Percentiles rank a stretch among this genome's conserved stretches.
phyloP scores from a whole-genome alignment of 2,113 vertebrate genomes.

The Corythornis vintsioides region DNA sequence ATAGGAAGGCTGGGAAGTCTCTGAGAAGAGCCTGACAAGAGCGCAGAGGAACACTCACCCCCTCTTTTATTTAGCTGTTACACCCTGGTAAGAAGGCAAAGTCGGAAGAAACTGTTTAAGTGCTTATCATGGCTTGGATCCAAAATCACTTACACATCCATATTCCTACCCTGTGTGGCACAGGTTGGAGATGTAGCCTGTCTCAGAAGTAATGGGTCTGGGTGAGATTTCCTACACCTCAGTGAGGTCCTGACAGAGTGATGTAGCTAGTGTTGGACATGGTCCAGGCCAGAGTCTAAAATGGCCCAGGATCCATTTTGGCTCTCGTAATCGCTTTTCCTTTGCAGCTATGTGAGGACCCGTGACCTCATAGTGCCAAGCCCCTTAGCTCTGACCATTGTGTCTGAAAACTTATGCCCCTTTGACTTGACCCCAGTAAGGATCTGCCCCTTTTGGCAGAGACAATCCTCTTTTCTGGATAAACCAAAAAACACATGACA shows the following conservation, averaged over 20 bases:
- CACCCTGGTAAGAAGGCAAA: background rate
- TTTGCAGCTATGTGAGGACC: background rate
- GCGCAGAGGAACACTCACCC: background rate
- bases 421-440: background rate
- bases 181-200: background rate
- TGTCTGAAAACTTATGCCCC: background rate
- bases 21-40: background rate
- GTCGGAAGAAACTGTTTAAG: background rate
- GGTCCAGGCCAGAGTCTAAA: background rate
- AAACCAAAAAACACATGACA: background rate
- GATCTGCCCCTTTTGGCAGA: background rate
- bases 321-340: background rate
- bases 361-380: background rate
- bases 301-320: background rate
- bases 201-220: background rate
- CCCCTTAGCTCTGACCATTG: background rate
- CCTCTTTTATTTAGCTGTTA: background rate
- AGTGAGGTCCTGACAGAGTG: background rate
- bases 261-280: background rate
- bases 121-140: background rate
- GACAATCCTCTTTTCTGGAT: background rate
- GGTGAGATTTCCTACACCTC: rapidly evolving
- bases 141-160: background rate
- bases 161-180: background rate
- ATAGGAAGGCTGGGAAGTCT: background rate